phyloP scores from a whole-genome alignment of 2,888 invertebrate genomes.

The Megalurothrips usitatus region DNA sequence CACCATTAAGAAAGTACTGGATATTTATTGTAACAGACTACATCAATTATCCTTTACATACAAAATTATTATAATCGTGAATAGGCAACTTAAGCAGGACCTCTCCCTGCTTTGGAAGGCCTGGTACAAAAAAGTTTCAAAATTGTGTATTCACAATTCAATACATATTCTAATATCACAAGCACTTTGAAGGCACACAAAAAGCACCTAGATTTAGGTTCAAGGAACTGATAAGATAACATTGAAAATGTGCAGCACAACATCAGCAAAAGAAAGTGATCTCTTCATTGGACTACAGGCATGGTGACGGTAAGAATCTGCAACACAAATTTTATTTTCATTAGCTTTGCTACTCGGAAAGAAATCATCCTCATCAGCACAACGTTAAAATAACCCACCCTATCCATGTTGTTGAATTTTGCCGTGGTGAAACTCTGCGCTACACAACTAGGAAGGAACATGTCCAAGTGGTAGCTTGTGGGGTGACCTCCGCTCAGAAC shows the following conservation, averaged over 20 bases:
- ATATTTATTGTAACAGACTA: neutral
- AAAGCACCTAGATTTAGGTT: too few species aligned
- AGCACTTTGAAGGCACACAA: neutral
- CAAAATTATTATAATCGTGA: too few species aligned
- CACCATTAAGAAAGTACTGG: neutral
- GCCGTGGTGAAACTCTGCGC: neutral
- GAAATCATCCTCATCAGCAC: neutral
- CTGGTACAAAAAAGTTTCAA: neutral
- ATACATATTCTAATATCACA: neutral
- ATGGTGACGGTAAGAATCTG: neutral
- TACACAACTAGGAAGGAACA: neutral
- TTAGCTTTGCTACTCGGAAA: neutral
- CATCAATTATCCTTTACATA: too few species aligned
- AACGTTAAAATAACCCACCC: neutral
- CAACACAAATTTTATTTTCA: neutral
- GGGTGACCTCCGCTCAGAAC: conserved; percentile 64
- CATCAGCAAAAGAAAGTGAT: too few species aligned
- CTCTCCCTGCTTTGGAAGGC: neutral
- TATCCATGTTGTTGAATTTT: neutral
- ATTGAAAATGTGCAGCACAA: neutral
- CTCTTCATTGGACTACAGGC: neutral
- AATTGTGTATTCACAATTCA: neutral
- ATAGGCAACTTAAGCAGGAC: neutral
- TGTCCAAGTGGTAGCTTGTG: neutral
- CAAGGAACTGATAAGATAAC: too few species aligned